Evolutionary conservation across 2,113 vertebrate species (phyloP), one percentile per base, ranked within the genome.

Genomic region (Pipa parva): DNA sequence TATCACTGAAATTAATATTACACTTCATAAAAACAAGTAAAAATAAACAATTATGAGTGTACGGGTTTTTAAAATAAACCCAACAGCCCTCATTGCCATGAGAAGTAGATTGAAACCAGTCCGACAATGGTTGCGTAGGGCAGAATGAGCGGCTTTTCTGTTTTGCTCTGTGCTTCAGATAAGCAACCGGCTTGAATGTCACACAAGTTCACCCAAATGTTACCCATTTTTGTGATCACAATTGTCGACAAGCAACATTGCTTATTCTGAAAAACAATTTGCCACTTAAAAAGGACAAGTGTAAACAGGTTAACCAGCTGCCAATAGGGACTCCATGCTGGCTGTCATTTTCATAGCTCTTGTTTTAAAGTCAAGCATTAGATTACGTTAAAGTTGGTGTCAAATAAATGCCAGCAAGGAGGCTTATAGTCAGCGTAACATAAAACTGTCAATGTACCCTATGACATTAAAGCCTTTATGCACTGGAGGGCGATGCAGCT

Each of bases 41-140:
- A 69, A 69, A 60, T n/a, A 50, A 12, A 29, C 3, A 42, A 42
- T 42, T 42, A 59, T 24, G 58, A 39, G 45, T 54, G 12, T 56
- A 61, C 4, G 24, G 27, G 33, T 52, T 70, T 52, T 45, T 69
- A 42, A 60, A 60, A 69, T 52, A 69, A 61, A 69, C 25, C 58
- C 66, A 11, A 29, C 7, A 59, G 64, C 64, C 21, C 45, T 37
- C 29, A 11, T 28, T 42, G 7, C 18, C 46, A 3, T 49, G 46
- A 9, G 7, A n/a, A n/a, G n/a, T n/a, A n/a, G n/a, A n/a, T n/a
- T n/a, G n/a, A n/a, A n/a, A n/a, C n/a, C n/a, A n/a, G n/a, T n/a
- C n/a, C n/a, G n/a, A n/a, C n/a, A n/a, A n/a, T n/a, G n/a, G n/a
- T n/a, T n/a, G n/a, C n/a, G n/a, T n/a, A n/a, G n/a, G n/a, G n/a